Evolutionary conservation across 2,113 vertebrate species (phyloP).

Genomic region (Paracanthobrama guichenoti): DNA sequence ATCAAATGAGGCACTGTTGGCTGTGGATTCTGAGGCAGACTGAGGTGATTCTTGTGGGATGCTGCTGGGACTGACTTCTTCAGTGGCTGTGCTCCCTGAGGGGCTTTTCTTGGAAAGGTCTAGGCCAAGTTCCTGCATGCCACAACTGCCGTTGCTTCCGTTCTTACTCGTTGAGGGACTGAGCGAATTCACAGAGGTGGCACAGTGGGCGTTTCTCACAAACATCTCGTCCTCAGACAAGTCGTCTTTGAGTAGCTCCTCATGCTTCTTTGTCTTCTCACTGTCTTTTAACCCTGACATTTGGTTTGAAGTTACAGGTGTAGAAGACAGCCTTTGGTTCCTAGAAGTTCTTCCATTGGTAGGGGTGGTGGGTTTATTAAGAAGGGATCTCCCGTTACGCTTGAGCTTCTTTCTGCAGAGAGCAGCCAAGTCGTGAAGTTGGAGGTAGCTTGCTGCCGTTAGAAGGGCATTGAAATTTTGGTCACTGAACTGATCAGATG

Average conservation of each 20-base stretch:
- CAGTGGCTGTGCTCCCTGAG: conserved; percentile 74
- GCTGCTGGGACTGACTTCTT: conserved; percentile 82
- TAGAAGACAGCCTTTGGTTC: conserved; percentile 81
- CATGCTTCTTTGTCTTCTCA: conserved; percentile 74
- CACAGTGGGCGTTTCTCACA: conserved; percentile 75
- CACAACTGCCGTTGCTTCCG: conserved; percentile 64
- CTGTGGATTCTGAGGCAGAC: conserved; percentile 76
- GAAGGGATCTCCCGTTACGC: conserved; percentile 79
- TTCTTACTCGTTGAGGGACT: conserved; percentile 71
- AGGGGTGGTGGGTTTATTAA: conserved; percentile 71
- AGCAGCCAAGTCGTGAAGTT: conserved; percentile 87
- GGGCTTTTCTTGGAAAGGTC: conserved; percentile 91
- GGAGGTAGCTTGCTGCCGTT: conserved; percentile 93
- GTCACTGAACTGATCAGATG: conserved; percentile 82
- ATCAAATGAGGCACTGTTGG: conserved; percentile 78
- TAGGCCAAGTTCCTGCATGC: conserved; percentile 80
- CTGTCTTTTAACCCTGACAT: conserved; percentile 79
- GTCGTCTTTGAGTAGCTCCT: conserved; percentile 81
- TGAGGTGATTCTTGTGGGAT: conserved; percentile 81
- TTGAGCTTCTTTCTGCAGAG: conserved; percentile 89
- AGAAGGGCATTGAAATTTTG: conserved; percentile 88
- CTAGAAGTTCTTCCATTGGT: conserved; percentile 78
- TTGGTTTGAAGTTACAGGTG: conserved; percentile 80
- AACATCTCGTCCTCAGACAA: conserved; percentile 83
- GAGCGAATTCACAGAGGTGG: conserved; percentile 72